Percentiles rank a stretch among this genome's conserved stretches.
Conservation (phyloP, 1,140 invertebrate species). For the Caenorhabditis remanei region DNA sequence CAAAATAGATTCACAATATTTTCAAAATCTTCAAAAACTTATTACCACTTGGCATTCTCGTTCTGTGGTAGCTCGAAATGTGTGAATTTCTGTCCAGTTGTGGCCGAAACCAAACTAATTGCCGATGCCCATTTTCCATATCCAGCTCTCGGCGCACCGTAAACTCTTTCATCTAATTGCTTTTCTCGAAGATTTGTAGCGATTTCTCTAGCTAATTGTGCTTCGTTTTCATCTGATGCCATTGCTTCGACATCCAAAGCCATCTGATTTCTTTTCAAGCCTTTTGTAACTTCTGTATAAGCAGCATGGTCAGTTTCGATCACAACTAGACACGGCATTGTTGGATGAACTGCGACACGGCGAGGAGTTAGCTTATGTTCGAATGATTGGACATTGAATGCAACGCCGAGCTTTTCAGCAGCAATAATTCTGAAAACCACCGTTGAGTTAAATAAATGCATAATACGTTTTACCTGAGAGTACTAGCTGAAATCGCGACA, state of each 20-base stretch:
- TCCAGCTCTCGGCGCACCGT: slow-evolving; percentile 95
- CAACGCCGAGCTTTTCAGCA: slow-evolving; percentile 95
- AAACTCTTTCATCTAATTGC: slow-evolving; percentile 90
- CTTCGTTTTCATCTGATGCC: slow-evolving; percentile 90
- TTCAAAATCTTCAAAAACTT: slow-evolving; percentile 6
- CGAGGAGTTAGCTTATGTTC: slow-evolving; percentile 56
- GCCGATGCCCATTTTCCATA: slow-evolving; percentile 96
- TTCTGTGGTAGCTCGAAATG: slow-evolving; percentile 91
- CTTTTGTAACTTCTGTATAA: slow-evolving; percentile 96
- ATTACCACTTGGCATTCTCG: slow-evolving; percentile 90
- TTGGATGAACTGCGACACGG: slow-evolving; percentile 86
- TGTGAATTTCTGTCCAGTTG: slow-evolving; percentile 86
- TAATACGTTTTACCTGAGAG: slow-evolving; percentile 80
- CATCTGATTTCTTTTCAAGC: slow-evolving; percentile 87
- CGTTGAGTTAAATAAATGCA: too few relatives aligned
- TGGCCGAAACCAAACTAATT: slow-evolving; percentile 91
- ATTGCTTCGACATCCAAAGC: slow-evolving; percentile 93
- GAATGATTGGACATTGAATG: slow-evolving; percentile 87
- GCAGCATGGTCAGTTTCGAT: slow-evolving; percentile 98
- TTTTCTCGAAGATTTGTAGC: slow-evolving; percentile 95
- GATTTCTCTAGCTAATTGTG: slow-evolving; percentile 94
- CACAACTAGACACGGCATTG: slow-evolving; percentile 89
- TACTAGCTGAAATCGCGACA: slow-evolving; percentile 98
- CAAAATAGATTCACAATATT: background rate
- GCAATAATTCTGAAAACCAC: slow-evolving; percentile 86